Evolutionary conservation across 2,113 vertebrate species (phyloP).

Genomic region (Tiliqua scincoides): DNA sequence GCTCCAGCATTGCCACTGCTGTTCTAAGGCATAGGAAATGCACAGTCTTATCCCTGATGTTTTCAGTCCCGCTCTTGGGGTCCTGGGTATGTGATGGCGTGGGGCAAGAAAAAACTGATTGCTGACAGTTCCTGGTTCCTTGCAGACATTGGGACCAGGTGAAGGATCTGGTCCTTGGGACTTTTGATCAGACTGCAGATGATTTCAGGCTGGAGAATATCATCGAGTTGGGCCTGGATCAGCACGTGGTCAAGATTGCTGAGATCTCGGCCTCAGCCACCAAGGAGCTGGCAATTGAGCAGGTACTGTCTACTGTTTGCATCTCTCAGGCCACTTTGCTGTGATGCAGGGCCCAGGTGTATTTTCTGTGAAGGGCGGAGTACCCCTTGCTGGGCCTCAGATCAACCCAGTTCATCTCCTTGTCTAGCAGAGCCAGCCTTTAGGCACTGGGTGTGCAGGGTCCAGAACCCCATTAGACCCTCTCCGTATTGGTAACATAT

Average conservation of each 20-base stretch:
- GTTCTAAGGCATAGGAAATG: background rate
- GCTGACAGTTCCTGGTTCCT: background rate
- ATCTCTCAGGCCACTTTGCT: too few relatives aligned
- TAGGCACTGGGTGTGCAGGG: accelerated
- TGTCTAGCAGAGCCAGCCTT: background rate
- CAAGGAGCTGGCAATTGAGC: constrained; percentile 88
- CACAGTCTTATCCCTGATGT: too few relatives aligned
- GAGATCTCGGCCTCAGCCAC: constrained; percentile 85
- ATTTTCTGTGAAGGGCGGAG: background rate
- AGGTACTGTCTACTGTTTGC: constrained; percentile 70
- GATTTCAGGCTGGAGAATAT: constrained; percentile 88
- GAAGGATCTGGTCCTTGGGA: constrained; percentile 76
- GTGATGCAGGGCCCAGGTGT: too few relatives aligned
- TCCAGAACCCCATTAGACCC: background rate
- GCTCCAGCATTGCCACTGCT: accelerated
- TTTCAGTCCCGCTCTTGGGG: background rate
- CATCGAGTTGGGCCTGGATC: constrained; percentile 80
- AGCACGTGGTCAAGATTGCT: constrained; percentile 78
- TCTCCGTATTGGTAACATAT: background rate
- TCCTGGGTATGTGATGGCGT: background rate
- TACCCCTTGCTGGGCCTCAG: background rate
- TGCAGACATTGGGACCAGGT: constrained; percentile 89
- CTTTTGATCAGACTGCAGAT: constrained; percentile 79
- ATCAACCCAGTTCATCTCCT: background rate
- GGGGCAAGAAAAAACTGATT: too few relatives aligned